These are phyloP conservation scores for Macroglossus sobrinus DNA, from an alignment of 2,113 vertebrate species.

Conservation along the genomic window DNA sequence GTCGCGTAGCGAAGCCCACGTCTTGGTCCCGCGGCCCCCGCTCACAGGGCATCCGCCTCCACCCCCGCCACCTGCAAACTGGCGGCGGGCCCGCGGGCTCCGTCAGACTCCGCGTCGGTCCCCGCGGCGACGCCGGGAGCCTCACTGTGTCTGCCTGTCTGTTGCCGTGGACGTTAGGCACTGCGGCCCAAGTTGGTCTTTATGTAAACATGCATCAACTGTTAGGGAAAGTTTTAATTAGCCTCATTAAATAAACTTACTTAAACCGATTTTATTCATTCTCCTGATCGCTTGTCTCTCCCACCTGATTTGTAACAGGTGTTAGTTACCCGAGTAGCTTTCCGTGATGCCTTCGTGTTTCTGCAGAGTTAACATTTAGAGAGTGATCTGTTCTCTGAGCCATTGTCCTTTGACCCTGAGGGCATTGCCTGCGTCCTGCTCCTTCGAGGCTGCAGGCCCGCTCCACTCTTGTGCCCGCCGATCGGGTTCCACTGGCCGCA, in stretches of 20 bases:
- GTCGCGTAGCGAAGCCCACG: fast-evolving
- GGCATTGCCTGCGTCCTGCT: neutral
- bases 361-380: neutral
- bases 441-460: neutral
- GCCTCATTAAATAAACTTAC: neutral
- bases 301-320: fast-evolving
- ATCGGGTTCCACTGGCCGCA: neutral
- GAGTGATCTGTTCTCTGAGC: neutral
- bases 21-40: fast-evolving
- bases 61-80: neutral
- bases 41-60: fast-evolving
- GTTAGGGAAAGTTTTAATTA: neutral
- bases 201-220: neutral
- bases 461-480: neutral
- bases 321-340: fast-evolving
- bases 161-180: neutral
- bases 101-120: fast-evolving
- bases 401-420: neutral
- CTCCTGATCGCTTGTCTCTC: neutral
- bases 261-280: neutral
- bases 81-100: too few species aligned
- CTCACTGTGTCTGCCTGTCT: too few species aligned
- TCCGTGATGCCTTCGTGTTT: fast-evolving
- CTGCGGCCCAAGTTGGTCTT: neutral
- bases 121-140: neutral